Base-by-base conservation (phyloP, 2,113 vertebrate species). In the Lagopus muta region DNA sequence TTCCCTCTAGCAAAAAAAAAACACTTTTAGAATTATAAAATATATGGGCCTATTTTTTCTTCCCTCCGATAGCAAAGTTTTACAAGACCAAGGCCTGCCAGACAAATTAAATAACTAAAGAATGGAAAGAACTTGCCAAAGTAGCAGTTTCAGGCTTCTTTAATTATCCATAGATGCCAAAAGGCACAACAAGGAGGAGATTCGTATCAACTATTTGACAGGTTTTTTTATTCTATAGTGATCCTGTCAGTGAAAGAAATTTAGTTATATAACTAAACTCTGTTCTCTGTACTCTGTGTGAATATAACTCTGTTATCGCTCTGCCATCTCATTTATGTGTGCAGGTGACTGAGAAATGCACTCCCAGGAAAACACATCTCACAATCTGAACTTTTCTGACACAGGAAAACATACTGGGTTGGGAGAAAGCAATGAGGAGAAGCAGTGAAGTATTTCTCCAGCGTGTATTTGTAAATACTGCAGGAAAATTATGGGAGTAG, bases 121-220 rank as follows among this genome's bases (percentile, higher is more conserved):
- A 87, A 94, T 47, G 62, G 89, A 86, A 93, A 96, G 87, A 90
- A 96, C 72, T 95, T 94, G 92, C 78, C 97, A 95, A 92, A 97
- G 89, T 95, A 78, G 90, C 90, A 94, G 81, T 94, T 94, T 93
- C 64, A 34, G 91, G 66, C 75, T 96, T 28, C 82, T 92, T 91
- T 92, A 95, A 93, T 95, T 96, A 94, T 47, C 79, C 79, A 52
- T 3, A 43, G 79, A 83, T 92, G 96, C 96, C 96, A 96, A 95
- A 88, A 97, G 96, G 93, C 94, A 93, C 92, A 89, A 92, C 71
- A 76, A 95, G 83, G 67, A 94, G 81, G 61, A 93, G 96, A 93
- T 86, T 84, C 24, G 4, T 43, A 88, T 86, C 88, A 95, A 24
- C 21, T 67, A 3, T 10, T 61, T 95, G 93, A 88, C 83, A 91